A percentile compares a stretch with the other conserved stretches of the same genome.
Evolutionary conservation across 2,113 vertebrate species (phyloP).

Genomic region (Syngnathus scovelli): DNA sequence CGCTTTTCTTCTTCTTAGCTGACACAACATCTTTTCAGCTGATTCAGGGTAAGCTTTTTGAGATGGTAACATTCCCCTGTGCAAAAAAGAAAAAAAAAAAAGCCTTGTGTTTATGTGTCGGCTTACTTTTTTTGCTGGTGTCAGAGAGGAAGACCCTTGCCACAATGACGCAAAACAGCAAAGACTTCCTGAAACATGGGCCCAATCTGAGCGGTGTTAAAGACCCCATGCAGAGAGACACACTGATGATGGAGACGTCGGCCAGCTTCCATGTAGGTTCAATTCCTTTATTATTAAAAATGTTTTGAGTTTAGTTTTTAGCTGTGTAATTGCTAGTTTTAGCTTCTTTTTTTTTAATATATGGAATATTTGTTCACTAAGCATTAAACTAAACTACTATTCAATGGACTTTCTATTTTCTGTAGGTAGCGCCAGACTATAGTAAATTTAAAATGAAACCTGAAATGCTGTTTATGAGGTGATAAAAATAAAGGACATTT

Average conservation of each 20-base stretch:
- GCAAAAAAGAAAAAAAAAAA: neutral
- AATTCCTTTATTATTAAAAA: no score
- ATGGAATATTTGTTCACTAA: no score
- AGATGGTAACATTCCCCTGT: neutral
- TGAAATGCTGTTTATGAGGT: no score
- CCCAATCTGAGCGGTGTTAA: slow-evolving; percentile 69
- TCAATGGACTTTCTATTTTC: no score
- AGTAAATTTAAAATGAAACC: no score
- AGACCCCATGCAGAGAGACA: slow-evolving; percentile 75
- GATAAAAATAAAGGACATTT: no score
- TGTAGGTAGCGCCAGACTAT: no score
- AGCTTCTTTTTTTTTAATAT: no score
- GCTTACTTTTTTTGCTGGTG: slow-evolving; percentile 1
- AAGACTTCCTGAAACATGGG: slow-evolving; percentile 86
- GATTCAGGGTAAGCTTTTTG: slow-evolving; percentile 82
- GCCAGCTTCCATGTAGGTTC: slow-evolving; percentile 74
- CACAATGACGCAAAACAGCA: slow-evolving; percentile 79
- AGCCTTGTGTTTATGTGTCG: slow-evolving; percentile 19
- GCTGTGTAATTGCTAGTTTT: neutral
- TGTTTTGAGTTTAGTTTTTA: neutral
- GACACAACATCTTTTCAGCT: slow-evolving; percentile 87
- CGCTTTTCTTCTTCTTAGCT: slow-evolving; percentile 72
- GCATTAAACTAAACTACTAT: no score
- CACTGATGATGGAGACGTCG: slow-evolving; percentile 82
- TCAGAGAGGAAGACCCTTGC: slow-evolving; percentile 82